phyloP scores from a whole-genome alignment of 2,113 vertebrate genomes.

The Alligator mississippiensis region DNA sequence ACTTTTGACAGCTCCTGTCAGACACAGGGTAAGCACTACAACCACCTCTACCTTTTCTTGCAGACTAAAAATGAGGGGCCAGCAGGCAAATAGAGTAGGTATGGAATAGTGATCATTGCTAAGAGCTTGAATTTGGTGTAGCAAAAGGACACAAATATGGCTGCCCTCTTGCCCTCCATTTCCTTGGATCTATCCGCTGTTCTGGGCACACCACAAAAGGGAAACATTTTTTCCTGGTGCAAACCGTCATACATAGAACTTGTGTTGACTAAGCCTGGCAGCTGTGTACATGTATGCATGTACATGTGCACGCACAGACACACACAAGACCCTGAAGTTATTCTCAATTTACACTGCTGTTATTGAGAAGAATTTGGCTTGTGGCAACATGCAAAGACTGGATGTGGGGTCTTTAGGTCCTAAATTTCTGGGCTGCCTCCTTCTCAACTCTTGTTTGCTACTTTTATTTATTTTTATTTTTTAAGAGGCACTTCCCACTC shows the following conservation, averaged over 20 bases:
- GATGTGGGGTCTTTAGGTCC: background rate
- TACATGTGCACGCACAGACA: too few relatives aligned
- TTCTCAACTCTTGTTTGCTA: background rate
- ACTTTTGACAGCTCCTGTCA: background rate
- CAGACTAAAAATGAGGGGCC: background rate
- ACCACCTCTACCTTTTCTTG: background rate
- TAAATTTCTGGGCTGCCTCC: background rate
- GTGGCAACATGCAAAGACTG: accelerated
- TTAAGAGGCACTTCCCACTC: background rate
- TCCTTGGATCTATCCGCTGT: too few relatives aligned
- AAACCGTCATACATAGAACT: background rate
- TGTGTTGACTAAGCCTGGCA: background rate
- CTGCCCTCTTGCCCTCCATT: background rate
- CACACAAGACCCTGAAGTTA: background rate
- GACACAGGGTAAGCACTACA: background rate
- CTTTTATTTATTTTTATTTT: background rate
- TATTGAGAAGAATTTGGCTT: background rate
- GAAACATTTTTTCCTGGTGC: too few relatives aligned
- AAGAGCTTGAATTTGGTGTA: background rate
- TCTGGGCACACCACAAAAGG: too few relatives aligned
- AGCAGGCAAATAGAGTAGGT: background rate
- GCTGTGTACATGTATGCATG: background rate
- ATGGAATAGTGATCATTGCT: background rate
- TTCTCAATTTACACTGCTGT: background rate
- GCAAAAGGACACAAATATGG: background rate